Conservation (phyloP, 2,888 invertebrate species). For the Polymixis lichenea region DNA sequence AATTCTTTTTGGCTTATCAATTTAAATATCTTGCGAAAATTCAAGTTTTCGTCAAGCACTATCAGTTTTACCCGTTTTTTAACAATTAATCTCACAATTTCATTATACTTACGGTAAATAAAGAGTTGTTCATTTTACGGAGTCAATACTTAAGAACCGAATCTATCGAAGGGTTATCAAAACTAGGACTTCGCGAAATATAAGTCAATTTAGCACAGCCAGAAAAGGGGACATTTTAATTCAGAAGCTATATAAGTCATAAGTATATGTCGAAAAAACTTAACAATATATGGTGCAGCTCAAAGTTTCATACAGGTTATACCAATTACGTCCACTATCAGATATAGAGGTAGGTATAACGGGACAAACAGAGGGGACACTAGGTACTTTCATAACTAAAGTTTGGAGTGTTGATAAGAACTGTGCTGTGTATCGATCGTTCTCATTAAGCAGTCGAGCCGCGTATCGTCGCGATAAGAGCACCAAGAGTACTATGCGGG, state of each 20-base stretch:
- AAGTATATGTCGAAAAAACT: not conserved
- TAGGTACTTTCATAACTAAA: constrained; percentile 80
- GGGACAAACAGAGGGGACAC: constrained; percentile 69
- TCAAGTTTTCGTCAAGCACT: too few relatives aligned
- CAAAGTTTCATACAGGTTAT: constrained; percentile 9
- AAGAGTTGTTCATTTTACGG: too few relatives aligned
- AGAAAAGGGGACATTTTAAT: not conserved
- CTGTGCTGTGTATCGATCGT: constrained; percentile 76
- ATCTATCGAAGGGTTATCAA: too few relatives aligned
- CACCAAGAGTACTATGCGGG: constrained; percentile 79
- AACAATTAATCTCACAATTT: too few relatives aligned
- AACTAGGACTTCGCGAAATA: not conserved
- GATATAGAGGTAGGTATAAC: constrained; percentile 28
- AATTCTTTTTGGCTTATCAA: too few relatives aligned
- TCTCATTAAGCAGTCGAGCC: constrained; percentile 83
- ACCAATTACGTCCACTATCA: constrained; percentile 54
- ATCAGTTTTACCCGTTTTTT: too few relatives aligned
- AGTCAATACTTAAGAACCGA: too few relatives aligned
- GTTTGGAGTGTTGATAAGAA: constrained; percentile 88
- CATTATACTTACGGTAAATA: too few relatives aligned
- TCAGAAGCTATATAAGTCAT: not conserved
- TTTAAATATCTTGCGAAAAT: too few relatives aligned
- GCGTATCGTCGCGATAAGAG: constrained; percentile 75
- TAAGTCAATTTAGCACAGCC: not conserved
- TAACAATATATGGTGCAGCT: not conserved